Evolutionary conservation across 2,888 invertebrate species (phyloP), one percentile per base, ranked within the genome.

Genomic region (Pseudolycoriella hygida): DNA sequence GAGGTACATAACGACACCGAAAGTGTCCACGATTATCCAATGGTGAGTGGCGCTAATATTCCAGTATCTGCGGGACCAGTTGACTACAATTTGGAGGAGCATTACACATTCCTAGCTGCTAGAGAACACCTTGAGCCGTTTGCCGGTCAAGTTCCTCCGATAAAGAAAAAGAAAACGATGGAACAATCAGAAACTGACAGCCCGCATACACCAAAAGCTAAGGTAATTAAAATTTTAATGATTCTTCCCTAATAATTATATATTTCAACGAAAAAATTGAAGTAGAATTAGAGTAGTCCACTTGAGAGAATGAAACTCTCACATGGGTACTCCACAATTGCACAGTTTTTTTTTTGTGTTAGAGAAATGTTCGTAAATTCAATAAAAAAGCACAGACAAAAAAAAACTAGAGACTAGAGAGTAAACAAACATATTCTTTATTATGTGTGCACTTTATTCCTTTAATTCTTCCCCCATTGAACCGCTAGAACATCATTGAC

Each of bases 61-160:
- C 25, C 25, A 25, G 5, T 4, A 25, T 8, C 4, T 6, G 4
- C 25, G 25, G 25, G 4, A 8, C 25, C 25, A 8, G 25, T 25
- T 8, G 25, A 25, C 8, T 25, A 63, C 52, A 63, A 65, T 53
- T 57, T 60, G 50, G 64, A 64, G 38, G 65, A 64, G 54, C 64
- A 64, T 50, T 63, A 57, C 52, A 62, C 62, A 50, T 64, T 60
- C 52, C 61, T 62, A 50, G 63, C 63, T 40, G 62, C 61, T 32
- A 60, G 66, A 30, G 65, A 66, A 47, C 60, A 61, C 32, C 52
- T 65, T n/a, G 62, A 64, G 55, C 65, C 64, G 55, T 65, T 65
- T 51, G 60, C 57, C 48, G 65, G 66, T 46, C 59, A 64, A 50
- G 62, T 65, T 54, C 65, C 65, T 51, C 63, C 62, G 38, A 59